Evolutionary conservation across 2,888 invertebrate species (phyloP).

Genomic region (Ectemnius cavifrons): DNA sequence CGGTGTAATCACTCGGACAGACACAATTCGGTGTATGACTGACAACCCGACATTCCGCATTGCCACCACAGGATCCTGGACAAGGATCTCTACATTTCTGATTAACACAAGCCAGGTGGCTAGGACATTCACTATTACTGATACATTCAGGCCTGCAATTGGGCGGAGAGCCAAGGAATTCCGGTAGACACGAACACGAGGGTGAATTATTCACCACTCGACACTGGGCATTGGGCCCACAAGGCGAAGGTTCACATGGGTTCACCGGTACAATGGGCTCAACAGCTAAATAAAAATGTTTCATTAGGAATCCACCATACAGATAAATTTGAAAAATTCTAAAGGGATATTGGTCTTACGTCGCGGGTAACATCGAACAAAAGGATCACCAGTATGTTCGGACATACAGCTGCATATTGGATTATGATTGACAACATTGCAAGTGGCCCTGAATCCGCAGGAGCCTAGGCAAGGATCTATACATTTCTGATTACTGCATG

Average conservation of each 20-base stretch:
- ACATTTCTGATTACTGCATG: slow-evolving; percentile 89
- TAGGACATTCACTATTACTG: slow-evolving; percentile 79
- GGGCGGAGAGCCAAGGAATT: slow-evolving; percentile 79
- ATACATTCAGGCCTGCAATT: slow-evolving; percentile 79
- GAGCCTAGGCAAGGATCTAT: slow-evolving; percentile 89
- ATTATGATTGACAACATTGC: slow-evolving; percentile 89
- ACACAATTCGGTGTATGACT: slow-evolving; percentile 78
- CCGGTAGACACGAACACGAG: slow-evolving; percentile 79
- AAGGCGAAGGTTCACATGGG: slow-evolving; percentile 68
- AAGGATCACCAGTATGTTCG: slow-evolving; percentile 88
- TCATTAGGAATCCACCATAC: too few species aligned
- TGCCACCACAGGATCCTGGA: slow-evolving; percentile 83
- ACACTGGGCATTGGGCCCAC: slow-evolving; percentile 77
- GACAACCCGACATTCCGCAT: slow-evolving; percentile 78
- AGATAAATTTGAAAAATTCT: background rate
- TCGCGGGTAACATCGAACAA: slow-evolving; percentile 82
- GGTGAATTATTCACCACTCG: slow-evolving; percentile 78
- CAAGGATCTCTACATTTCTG: slow-evolving; percentile 87
- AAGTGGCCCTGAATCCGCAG: slow-evolving; percentile 88
- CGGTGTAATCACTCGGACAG: slow-evolving; percentile 72
- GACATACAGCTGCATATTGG: slow-evolving; percentile 90
- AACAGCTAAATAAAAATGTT: slow-evolving; percentile 22
- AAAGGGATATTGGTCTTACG: slow-evolving; percentile 56
- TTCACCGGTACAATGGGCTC: slow-evolving; percentile 28
- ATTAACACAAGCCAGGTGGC: slow-evolving; percentile 79